Evolutionary conservation across 2,888 invertebrate species (phyloP).

Genomic region (Chrysotoxum bicinctum): DNA sequence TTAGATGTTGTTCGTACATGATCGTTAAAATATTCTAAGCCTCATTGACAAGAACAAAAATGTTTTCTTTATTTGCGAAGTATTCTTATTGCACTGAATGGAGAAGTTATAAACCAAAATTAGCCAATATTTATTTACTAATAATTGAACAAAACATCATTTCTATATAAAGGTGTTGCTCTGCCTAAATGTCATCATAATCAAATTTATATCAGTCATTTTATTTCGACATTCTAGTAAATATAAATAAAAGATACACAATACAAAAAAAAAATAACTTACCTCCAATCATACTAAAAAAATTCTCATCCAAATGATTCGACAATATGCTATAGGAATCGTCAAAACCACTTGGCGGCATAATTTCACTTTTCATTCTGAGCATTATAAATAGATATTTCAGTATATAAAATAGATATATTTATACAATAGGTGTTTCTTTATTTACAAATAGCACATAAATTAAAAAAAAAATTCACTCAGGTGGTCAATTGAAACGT

Average conservation of each 20-base stretch:
- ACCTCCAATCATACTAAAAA: conserved; percentile 80
- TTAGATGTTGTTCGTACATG: too few species aligned
- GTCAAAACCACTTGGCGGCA: conserved; percentile 78
- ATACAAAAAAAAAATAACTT: conserved; percentile 29
- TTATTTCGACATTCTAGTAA: conserved; percentile 15
- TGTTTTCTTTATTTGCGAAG: too few species aligned
- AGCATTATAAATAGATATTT: conserved; percentile 75
- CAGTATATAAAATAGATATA: neutral
- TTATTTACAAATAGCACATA: conserved; percentile 10
- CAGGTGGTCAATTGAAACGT: conserved; percentile 9
- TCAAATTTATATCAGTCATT: conserved; percentile 18
- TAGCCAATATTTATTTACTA: neutral
- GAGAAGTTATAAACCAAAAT: neutral
- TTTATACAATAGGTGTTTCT: conserved; percentile 10
- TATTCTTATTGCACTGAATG: too few species aligned
- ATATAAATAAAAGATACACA: neutral
- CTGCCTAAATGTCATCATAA: conserved; percentile 17
- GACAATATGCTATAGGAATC: conserved; percentile 77
- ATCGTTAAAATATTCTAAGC: too few species aligned
- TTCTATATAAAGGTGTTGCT: neutral
- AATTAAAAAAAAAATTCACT: neutral
- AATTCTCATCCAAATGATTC: conserved; percentile 78
- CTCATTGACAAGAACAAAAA: too few species aligned
- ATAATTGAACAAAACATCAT: neutral
- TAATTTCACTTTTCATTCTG: conserved; percentile 81